A percentile compares a stretch with the other conserved stretches of the same genome.
phyloP scores from a whole-genome alignment of 2,113 vertebrate species.

The Chloebia gouldiae region DNA sequence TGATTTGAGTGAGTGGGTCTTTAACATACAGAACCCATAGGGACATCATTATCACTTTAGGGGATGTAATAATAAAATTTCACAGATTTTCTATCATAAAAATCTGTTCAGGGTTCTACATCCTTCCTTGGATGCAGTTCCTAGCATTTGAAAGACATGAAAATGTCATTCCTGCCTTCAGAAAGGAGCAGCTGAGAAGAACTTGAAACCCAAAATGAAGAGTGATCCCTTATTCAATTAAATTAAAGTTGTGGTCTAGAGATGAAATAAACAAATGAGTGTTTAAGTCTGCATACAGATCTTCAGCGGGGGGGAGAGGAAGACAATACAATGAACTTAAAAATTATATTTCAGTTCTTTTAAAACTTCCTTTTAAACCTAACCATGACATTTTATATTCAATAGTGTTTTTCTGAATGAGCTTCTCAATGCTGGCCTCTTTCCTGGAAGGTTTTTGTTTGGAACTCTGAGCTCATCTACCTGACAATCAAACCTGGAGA shows the following conservation, averaged over 20 bases:
- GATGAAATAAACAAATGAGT: neutral
- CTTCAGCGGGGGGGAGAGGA: neutral
- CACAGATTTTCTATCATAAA: neutral
- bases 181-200: neutral
- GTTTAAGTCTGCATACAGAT: neutral
- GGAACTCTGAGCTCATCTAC: neutral
- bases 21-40: neutral
- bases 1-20: neutral
- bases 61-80: neutral
- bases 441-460: neutral
- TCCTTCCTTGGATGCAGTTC: neutral
- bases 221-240: neutral
- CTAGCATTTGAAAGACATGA: neutral
- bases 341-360: neutral
- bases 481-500: neutral
- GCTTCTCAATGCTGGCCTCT: neutral
- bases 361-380: neutral
- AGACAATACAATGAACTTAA: neutral
- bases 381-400: neutral
- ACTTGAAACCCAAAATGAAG: neutral
- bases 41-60: accelerated
- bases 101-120: neutral
- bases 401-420: neutral
- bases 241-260: neutral
- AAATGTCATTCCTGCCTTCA: neutral